These are phyloP conservation scores for Apodemia hepburni DNA, from an alignment of 2,888 invertebrate genomes.

Conservation along the genomic window DNA sequence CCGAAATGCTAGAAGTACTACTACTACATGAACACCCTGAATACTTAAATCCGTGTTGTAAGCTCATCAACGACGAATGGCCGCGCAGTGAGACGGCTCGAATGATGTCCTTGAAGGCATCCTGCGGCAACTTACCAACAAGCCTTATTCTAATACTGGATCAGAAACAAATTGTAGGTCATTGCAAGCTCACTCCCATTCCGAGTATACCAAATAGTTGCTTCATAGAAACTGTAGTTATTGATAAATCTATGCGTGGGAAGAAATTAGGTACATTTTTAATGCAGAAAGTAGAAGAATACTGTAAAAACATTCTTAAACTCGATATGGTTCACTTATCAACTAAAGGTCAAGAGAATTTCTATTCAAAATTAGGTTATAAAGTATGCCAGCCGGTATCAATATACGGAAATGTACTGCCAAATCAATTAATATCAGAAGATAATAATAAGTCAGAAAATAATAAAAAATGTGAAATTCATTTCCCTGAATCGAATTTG, in stretches of 20 bases:
- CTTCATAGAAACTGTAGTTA: slow-evolving; percentile 91
- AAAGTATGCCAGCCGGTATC: slow-evolving; percentile 83
- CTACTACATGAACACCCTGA: slow-evolving; percentile 87
- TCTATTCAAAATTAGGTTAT: slow-evolving; percentile 88
- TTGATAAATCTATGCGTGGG: slow-evolving; percentile 84
- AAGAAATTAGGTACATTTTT: slow-evolving; percentile 88
- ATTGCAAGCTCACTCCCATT: slow-evolving; percentile 88
- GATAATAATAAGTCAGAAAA: slow-evolving; percentile 36
- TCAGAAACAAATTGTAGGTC: slow-evolving; percentile 83
- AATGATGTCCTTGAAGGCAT: slow-evolving; percentile 86
- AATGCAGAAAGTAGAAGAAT: slow-evolving; percentile 87
- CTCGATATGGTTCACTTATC: slow-evolving; percentile 84
- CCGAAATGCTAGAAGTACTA: slow-evolving; percentile 71
- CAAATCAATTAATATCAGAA: slow-evolving; percentile 32
- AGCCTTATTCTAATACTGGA: slow-evolving; percentile 83
- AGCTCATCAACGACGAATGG: slow-evolving; percentile 93
- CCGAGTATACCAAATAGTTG: slow-evolving; percentile 85
- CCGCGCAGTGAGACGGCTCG: slow-evolving; percentile 90
- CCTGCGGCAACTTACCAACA: slow-evolving; percentile 86
- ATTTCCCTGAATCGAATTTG: background rate
- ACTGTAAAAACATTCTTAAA: slow-evolving; percentile 81
- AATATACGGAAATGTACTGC: slow-evolving; percentile 79
- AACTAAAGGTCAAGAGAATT: slow-evolving; percentile 87
- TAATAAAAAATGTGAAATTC: slow-evolving; percentile 39
- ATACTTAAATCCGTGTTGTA: slow-evolving; percentile 85